Evolutionary conservation across 2,888 invertebrate species (phyloP).

Genomic region (Seira ritae): DNA sequence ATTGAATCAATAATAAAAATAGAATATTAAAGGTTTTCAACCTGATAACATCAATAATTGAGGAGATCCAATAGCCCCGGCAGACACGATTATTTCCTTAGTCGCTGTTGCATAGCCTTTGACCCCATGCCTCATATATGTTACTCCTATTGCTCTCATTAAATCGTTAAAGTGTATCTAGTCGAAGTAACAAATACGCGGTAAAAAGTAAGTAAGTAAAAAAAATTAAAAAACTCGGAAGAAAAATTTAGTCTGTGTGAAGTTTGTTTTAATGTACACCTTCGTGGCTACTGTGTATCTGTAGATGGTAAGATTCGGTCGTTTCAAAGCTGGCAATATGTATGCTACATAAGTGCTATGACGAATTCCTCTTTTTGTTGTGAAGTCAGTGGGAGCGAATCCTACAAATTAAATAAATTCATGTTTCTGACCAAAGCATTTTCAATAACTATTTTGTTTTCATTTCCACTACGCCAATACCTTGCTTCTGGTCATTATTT

Average conservation of each 20-base stretch:
- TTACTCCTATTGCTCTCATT: slow-evolving; percentile 43
- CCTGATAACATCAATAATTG: slow-evolving; percentile 58
- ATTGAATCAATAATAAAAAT: not conserved
- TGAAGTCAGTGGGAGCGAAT: slow-evolving; percentile 50
- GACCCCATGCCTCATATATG: slow-evolving; percentile 59
- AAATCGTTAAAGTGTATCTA: slow-evolving; percentile 39
- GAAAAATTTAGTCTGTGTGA: no score
- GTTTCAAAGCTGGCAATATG: slow-evolving; percentile 47
- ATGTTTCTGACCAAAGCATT: no score
- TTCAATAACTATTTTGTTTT: no score
- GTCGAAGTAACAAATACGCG: no score
- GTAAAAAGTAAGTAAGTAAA: no score
- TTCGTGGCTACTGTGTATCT: slow-evolving; percentile 54
- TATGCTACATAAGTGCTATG: slow-evolving; percentile 55
- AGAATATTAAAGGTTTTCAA: not conserved
- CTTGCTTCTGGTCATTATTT: slow-evolving; percentile 52
- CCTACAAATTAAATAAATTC: slow-evolving; percentile 46
- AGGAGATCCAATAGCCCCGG: slow-evolving; percentile 58
- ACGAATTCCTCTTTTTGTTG: slow-evolving; percentile 39
- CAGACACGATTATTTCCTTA: slow-evolving; percentile 62
- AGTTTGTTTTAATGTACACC: slow-evolving; percentile 35
- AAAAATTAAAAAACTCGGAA: no score
- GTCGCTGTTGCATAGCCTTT: slow-evolving; percentile 40
- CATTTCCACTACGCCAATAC: no score
- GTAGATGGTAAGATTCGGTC: slow-evolving; percentile 41